These are phyloP conservation scores for Brachionus sp. DNA, from an alignment of 1,140 invertebrate species.

Conservation along the genomic window DNA sequence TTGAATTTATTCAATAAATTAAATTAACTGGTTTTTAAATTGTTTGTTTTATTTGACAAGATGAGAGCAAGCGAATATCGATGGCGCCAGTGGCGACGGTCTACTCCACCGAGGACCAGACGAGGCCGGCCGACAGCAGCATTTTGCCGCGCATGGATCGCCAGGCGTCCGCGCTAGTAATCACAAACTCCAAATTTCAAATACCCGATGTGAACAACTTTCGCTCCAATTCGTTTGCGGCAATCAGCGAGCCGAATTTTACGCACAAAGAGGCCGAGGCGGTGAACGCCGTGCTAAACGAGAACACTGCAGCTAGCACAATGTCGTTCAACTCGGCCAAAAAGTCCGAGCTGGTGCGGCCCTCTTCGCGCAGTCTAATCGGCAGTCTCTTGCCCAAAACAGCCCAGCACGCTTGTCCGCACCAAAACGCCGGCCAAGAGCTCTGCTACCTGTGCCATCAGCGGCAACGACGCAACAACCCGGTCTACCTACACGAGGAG, in stretches of 20 bases:
- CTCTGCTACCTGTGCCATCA: constrained; percentile 60
- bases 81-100: not conserved
- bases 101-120: not conserved
- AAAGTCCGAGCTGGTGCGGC: not conserved
- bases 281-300: not conserved
- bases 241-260: not conserved
- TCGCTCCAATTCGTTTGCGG: not conserved
- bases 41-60: not conserved
- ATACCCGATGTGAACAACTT: constrained; percentile 14
- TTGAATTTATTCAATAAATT: not conserved
- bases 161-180: not conserved
- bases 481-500: constrained; percentile 57
- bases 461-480: constrained; percentile 55
- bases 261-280: not conserved
- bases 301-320: not conserved
- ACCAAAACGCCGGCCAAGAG: constrained; percentile 57
- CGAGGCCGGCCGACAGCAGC: not conserved
- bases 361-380: constrained; percentile 5
- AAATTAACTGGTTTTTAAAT: not conserved
- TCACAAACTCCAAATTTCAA: constrained; percentile 25
- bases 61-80: not conserved
- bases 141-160: not conserved
- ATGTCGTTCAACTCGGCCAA: not conserved
- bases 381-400: not conserved
- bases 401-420: constrained; percentile 50